These are phyloP conservation scores for Colaptes auratus DNA, from an alignment of 2,113 vertebrate species.

Conservation along the genomic window DNA sequence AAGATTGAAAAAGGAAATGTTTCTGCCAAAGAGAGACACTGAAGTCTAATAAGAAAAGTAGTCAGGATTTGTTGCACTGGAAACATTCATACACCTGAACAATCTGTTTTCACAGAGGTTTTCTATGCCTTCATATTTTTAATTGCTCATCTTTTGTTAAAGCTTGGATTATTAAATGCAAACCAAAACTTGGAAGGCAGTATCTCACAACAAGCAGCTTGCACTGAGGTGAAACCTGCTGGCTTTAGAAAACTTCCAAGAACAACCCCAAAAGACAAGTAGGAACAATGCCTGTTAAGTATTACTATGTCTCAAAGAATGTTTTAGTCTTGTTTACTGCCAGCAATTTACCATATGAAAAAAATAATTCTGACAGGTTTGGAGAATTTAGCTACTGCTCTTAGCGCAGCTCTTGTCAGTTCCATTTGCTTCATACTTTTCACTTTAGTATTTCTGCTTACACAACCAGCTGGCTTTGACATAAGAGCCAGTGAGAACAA, in stretches of 20 bases:
- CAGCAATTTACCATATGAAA: neutral
- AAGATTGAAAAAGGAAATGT: neutral
- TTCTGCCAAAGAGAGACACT: neutral
- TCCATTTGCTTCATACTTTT: neutral
- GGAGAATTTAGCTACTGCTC: neutral
- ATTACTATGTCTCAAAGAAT: rapidly evolving
- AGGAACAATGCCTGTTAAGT: neutral
- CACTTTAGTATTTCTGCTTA: neutral
- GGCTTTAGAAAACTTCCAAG: neutral
- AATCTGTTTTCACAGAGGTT: neutral
- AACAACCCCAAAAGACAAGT: neutral
- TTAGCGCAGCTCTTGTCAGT: neutral
- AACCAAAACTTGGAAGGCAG: neutral
- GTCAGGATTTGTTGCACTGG: neutral
- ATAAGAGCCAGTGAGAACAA: neutral
- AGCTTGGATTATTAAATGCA: no score
- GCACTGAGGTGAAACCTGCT: neutral
- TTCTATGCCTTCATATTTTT: neutral
- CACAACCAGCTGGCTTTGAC: neutral
- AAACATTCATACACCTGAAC: neutral
- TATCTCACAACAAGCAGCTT: neutral
- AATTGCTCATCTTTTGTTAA: neutral
- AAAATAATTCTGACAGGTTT: neutral
- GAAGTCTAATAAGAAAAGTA: neutral
- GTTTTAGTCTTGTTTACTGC: neutral